Conservation (phyloP, 2,888 invertebrate species). For the Cataglyphis cursor region DNA sequence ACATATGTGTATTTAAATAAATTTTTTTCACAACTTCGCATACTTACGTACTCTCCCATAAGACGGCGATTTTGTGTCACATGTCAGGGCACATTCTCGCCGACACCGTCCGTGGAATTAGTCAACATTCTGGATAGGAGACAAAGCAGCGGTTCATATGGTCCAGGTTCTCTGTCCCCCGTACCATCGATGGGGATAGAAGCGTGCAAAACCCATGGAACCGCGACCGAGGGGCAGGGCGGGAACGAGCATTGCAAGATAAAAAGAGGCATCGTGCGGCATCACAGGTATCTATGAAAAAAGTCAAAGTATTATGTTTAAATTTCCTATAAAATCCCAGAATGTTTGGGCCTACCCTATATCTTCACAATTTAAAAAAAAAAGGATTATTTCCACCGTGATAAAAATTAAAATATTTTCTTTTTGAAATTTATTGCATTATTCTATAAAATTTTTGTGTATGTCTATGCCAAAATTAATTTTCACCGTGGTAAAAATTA, state of each 20-base stretch:
- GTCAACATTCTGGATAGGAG: conserved; percentile 85
- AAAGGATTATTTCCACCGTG: too few species aligned
- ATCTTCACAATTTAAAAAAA: too few species aligned
- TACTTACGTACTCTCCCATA: conserved; percentile 10
- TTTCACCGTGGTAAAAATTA: neutral
- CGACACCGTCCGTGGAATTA: conserved; percentile 85
- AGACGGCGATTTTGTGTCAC: conserved; percentile 32
- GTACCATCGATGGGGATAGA: conserved; percentile 83
- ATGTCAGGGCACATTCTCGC: conserved; percentile 84
- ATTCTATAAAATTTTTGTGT: too few species aligned
- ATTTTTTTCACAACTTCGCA: conserved; percentile 11
- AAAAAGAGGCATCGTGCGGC: conserved; percentile 85
- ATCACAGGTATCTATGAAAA: conserved; percentile 82
- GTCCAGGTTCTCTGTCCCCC: conserved; percentile 84
- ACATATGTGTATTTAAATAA: conserved; percentile 3
- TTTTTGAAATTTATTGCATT: too few species aligned
- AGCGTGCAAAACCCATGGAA: conserved; percentile 85
- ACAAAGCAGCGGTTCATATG: conserved; percentile 84
- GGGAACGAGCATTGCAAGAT: conserved; percentile 85
- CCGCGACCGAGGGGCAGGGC: conserved; percentile 82
- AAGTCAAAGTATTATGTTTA: neutral
- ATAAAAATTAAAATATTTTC: too few species aligned
- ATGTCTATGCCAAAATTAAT: neutral
- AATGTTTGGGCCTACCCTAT: too few species aligned
- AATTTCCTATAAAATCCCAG: too few species aligned